Conservation (phyloP, 2,888 invertebrate species). For the Meliscaeva auricollis region DNA sequence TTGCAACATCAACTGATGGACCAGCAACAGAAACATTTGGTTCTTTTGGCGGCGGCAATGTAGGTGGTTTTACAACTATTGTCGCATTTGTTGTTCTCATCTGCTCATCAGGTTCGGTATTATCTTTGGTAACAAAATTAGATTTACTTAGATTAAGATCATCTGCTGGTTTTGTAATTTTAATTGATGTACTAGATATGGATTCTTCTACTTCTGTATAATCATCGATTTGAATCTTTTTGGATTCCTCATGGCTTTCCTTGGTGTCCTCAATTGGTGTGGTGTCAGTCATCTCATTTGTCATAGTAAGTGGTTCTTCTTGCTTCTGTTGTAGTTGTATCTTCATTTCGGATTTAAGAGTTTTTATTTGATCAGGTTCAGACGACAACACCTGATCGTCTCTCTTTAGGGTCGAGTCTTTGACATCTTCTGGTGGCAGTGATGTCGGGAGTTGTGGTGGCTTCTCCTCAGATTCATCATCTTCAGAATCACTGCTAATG, state of each 20-base stretch:
- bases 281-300: constrained; percentile 43
- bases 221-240: too few species aligned
- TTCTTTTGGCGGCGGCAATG: constrained; percentile 44
- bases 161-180: constrained; percentile 62
- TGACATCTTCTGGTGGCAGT: constrained; percentile 75
- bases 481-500: constrained; percentile 73
- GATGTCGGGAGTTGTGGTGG: constrained; percentile 79
- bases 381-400: background rate
- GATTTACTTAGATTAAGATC: constrained; percentile 78
- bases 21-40: constrained; percentile 52
- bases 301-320: constrained; percentile 46
- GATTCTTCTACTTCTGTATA: constrained; percentile 54
- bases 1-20: constrained; percentile 40
- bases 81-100: constrained; percentile 77
- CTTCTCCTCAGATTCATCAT: constrained; percentile 57
- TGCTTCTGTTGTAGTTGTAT: constrained; percentile 60
- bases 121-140: constrained; percentile 81
- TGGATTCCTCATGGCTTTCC: constrained; percentile 34
- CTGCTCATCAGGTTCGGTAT: constrained; percentile 78
- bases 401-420: constrained; percentile 28
- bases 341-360: constrained; percentile 41
- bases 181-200: constrained; percentile 56
- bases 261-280: constrained; percentile 1
- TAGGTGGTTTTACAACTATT: constrained; percentile 66
- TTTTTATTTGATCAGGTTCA: constrained; percentile 51